phyloP scores from a whole-genome alignment of 2,113 vertebrate species.

The Anthoscopus minutus region DNA sequence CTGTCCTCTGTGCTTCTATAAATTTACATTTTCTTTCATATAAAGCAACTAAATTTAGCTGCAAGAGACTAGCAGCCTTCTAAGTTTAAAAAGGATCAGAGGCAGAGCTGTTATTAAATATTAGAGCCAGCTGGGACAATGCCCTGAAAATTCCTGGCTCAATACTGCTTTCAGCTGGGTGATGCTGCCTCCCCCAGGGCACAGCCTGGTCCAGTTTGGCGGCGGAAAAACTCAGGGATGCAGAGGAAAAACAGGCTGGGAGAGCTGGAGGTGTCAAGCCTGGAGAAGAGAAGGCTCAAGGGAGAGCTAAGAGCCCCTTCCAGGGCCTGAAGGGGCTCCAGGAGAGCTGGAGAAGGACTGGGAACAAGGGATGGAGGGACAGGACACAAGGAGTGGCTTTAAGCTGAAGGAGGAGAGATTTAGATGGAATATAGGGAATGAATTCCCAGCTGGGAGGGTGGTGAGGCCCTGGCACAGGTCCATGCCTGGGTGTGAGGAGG shows the following conservation, averaged over 20 bases:
- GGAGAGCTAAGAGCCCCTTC: background rate
- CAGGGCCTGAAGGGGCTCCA: background rate
- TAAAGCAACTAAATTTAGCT: background rate
- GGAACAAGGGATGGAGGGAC: background rate
- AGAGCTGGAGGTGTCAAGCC: background rate
- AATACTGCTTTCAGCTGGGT: background rate
- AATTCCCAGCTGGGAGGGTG: background rate
- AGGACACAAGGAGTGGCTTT: background rate
- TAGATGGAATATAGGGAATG: background rate
- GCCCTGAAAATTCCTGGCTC: background rate
- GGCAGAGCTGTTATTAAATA: background rate
- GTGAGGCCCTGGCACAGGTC: background rate
- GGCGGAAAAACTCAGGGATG: background rate
- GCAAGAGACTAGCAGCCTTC: background rate
- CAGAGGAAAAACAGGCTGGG: background rate
- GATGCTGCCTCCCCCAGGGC: background rate
- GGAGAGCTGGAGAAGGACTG: background rate
- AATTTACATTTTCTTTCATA: background rate
- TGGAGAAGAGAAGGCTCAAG: background rate
- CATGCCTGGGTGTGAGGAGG: background rate
- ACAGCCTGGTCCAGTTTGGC: background rate
- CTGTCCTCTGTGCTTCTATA: background rate
- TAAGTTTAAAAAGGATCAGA: background rate
- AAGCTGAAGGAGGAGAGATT: too few relatives aligned
- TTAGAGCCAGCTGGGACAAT: background rate